Conservation (phyloP, 92 coral and sea anemone genomes). For the Chrysogorgia sp. region DNA sequence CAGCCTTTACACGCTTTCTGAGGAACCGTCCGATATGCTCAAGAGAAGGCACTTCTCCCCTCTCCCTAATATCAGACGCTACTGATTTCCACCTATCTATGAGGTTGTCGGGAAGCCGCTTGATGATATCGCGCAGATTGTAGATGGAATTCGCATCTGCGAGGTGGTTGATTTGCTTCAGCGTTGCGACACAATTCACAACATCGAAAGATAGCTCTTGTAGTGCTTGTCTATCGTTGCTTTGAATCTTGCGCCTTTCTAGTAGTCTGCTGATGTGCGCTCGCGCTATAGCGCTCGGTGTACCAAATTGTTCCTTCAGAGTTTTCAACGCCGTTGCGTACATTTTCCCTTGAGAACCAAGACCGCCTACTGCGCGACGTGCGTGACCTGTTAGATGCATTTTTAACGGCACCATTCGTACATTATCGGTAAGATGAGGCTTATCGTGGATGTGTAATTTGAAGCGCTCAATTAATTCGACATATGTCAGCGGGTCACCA, state of each 20-base stretch:
- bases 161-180: conserved; percentile 28
- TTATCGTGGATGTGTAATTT: conserved; percentile 56
- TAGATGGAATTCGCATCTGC: conserved; percentile 49
- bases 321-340: background rate
- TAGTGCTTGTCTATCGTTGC: conserved; percentile 44
- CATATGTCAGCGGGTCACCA: conserved; percentile 37
- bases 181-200: conserved; percentile 48
- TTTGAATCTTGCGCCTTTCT: conserved; percentile 22
- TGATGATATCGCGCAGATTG: background rate
- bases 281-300: conserved; percentile 53
- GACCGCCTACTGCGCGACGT: conserved; percentile 44
- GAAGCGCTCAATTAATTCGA: conserved; percentile 45
- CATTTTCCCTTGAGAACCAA: conserved; percentile 52
- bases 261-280: conserved; percentile 47
- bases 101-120: conserved; percentile 4
- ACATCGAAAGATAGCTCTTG: conserved; percentile 58
- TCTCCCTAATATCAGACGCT: background rate
- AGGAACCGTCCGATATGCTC: conserved; percentile 1
- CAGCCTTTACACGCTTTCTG: background rate
- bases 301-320: conserved; percentile 53
- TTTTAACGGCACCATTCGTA: conserved; percentile 47
- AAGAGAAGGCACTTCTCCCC: background rate
- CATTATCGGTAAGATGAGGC: conserved; percentile 46
- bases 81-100: conserved; percentile 12
- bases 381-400: too few species aligned